Conservation (phyloP, 2,113 vertebrate species). For the Anarrhichthys ocellatus region DNA sequence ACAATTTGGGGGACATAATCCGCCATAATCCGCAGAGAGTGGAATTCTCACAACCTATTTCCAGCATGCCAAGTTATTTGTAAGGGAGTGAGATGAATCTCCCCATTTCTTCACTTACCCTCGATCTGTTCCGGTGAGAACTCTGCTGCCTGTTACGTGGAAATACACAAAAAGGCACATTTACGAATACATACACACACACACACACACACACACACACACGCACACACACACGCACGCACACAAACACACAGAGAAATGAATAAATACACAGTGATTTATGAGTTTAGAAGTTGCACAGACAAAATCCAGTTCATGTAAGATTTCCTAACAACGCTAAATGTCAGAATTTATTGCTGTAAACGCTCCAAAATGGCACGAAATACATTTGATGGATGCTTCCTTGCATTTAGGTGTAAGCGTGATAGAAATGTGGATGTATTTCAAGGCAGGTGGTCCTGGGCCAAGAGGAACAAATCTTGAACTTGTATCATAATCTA, state of each 20-base stretch:
- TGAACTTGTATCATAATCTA: neutral
- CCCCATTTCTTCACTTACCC: conserved; percentile 74
- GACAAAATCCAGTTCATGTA: neutral
- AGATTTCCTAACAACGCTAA: neutral
- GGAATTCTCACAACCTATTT: neutral
- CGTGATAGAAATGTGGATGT: conserved; percentile 13
- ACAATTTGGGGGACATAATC: neutral
- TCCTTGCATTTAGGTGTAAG: neutral
- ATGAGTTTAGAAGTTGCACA: neutral
- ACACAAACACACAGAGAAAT: conserved; percentile 21
- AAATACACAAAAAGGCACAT: conserved; percentile 28
- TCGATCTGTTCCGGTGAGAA: conserved; percentile 84
- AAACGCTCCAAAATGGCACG: neutral
- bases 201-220: neutral
- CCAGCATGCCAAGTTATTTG: neutral
- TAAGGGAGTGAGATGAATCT: neutral
- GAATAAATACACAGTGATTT: neutral
- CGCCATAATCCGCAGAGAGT: neutral
- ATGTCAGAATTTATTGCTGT: neutral
- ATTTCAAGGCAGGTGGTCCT: conserved; percentile 33
- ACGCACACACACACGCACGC: conserved; percentile 19
- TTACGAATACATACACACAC: neutral
- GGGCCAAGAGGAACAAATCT: neutral
- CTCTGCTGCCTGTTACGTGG: conserved; percentile 61
- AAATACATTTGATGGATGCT: neutral